Conservation (phyloP, 2,797 vertebrate species). For the Urosaurus nigricauda region DNA sequence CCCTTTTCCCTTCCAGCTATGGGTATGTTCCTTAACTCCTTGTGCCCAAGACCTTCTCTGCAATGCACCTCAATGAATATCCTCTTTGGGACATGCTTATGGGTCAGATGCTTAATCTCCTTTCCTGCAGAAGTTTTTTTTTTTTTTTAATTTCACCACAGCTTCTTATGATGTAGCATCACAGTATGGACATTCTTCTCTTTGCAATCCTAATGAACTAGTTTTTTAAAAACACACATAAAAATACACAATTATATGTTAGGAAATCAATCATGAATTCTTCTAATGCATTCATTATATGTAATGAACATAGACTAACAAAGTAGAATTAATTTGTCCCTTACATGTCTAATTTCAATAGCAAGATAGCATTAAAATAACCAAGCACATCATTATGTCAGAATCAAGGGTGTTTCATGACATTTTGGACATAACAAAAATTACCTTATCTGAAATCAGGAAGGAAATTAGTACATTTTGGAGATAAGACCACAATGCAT, state of each 20-base stretch:
- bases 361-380: background rate
- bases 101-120: background rate
- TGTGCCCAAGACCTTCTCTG: background rate
- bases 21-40: too few species aligned
- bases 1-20: too few species aligned
- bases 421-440: background rate
- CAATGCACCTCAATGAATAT: background rate
- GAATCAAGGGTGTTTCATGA: background rate
- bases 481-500: background rate
- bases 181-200: background rate
- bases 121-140: background rate
- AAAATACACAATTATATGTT: background rate
- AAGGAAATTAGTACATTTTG: background rate
- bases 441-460: background rate
- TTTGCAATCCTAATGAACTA: slow-evolving; percentile 34
- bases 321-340: slow-evolving; percentile 11
- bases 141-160: background rate
- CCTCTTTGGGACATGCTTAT: background rate
- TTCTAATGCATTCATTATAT: slow-evolving; percentile 8
- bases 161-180: slow-evolving; percentile 2
- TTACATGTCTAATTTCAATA: slow-evolving; percentile 14
- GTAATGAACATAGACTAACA: slow-evolving; percentile 27
- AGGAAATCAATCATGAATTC: slow-evolving; percentile 29
- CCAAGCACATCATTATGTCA: background rate
- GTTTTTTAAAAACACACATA: background rate